Conservation (phyloP, 2,113 vertebrate species). For the Aspiorhynchus laticeps region DNA sequence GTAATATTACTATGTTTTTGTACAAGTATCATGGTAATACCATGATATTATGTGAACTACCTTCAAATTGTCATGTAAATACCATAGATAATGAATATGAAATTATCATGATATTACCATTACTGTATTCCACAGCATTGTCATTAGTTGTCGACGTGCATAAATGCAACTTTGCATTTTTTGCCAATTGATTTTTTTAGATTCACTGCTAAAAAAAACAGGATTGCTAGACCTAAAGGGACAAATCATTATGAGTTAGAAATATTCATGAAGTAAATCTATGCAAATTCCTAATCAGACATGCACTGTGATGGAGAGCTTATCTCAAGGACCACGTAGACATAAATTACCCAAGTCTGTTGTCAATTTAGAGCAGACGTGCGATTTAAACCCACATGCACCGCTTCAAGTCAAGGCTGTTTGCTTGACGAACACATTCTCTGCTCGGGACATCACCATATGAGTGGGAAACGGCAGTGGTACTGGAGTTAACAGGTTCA, state of each 20-base stretch:
- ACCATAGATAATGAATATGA: not conserved
- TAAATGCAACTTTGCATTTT: not conserved
- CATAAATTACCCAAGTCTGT: conserved; percentile 8
- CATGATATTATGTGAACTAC: not conserved
- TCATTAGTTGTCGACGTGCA: not conserved
- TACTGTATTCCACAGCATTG: not conserved
- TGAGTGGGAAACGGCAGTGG: conserved; percentile 12
- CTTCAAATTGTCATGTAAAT: not conserved
- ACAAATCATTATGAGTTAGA: not conserved
- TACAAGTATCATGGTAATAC: no score
- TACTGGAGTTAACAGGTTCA: conserved; percentile 21
- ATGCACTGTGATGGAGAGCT: not conserved
- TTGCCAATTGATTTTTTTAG: not conserved
- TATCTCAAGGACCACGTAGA: conserved; percentile 21
- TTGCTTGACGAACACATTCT: conserved; percentile 12
- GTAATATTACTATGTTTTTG: not conserved
- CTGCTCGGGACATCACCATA: conserved; percentile 23
- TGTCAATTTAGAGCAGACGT: conserved; percentile 1
- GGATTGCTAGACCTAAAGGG: not conserved
- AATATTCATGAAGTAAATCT: conserved; percentile 20
- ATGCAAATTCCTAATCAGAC: conserved; percentile 24
- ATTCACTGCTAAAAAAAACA: not conserved
- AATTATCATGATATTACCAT: not conserved
- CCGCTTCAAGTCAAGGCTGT: not conserved
- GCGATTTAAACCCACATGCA: not conserved